These are phyloP conservation scores for Archivesica marissinica DNA, from an alignment of 1,140 invertebrate genomes.

Conservation along the genomic window DNA sequence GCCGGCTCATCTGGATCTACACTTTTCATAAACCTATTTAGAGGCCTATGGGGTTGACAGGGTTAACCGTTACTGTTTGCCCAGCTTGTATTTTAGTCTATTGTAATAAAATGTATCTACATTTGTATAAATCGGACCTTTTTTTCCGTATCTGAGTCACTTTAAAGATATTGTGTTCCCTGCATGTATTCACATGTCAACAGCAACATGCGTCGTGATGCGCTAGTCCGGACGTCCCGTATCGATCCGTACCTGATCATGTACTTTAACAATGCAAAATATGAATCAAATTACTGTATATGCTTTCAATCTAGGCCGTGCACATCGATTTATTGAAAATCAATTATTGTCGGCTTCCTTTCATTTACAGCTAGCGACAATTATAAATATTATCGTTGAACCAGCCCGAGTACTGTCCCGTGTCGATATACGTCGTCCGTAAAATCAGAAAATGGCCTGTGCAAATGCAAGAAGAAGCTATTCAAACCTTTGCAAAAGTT, in stretches of 20 bases:
- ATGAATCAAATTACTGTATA: conserved; percentile 30
- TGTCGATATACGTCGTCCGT: not conserved
- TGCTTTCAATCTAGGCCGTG: conserved; percentile 24
- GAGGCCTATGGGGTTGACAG: too few species aligned
- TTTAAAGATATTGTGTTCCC: not conserved
- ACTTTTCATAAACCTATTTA: too few species aligned
- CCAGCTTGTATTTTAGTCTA: too few species aligned
- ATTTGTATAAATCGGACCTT: not conserved
- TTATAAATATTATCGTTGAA: conserved; percentile 60
- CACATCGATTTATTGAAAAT: conserved; percentile 62
- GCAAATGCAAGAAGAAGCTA: not conserved
- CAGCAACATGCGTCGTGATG: not conserved
- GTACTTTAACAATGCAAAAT: conserved; percentile 2
- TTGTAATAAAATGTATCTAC: too few species aligned
- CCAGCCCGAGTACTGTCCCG: not conserved
- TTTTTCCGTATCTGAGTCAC: not conserved
- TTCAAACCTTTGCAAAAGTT: conserved; percentile 15
- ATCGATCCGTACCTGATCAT: not conserved
- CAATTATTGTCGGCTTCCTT: too few species aligned
- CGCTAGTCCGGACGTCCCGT: not conserved
- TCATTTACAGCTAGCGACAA: conserved; percentile 60
- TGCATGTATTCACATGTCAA: not conserved
- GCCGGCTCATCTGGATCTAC: too few species aligned
- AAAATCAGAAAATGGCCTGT: not conserved
- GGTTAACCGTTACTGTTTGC: too few species aligned